Conservation (phyloP, 2,113 vertebrate genomes). For the Butorides virescens region DNA sequence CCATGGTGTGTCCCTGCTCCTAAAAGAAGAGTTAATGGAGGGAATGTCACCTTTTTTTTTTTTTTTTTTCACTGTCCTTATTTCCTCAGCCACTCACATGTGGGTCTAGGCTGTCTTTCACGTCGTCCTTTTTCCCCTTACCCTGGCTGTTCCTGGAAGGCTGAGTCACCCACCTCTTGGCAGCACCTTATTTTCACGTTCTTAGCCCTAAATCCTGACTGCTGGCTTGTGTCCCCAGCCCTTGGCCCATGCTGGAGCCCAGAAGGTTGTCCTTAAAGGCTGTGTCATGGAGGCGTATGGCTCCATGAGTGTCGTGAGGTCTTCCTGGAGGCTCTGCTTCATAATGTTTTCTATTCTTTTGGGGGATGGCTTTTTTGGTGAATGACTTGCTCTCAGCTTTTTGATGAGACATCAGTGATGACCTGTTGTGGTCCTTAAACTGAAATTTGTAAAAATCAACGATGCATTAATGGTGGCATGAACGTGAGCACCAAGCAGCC, state of each 20-base stretch:
- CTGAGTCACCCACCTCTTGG: background rate
- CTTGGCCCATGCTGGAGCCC: background rate
- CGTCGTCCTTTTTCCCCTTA: background rate
- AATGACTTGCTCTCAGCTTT: background rate
- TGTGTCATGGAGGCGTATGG: rapidly evolving
- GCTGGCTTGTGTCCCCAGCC: background rate
- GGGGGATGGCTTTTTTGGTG: background rate
- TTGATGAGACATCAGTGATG: background rate
- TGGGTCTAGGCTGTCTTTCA: background rate
- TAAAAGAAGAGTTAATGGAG: background rate
- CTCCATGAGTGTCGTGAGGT: rapidly evolving
- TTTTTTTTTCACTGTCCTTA: background rate
- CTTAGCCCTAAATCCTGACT: background rate
- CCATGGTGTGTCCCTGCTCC: background rate
- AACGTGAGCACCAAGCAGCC: background rate
- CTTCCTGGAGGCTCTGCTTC: background rate
- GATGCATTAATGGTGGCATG: background rate
- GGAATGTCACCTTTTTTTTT: background rate
- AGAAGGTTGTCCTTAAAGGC: background rate
- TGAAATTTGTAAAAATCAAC: background rate
- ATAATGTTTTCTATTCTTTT: background rate
- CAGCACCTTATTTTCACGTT: background rate
- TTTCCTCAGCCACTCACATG: background rate
- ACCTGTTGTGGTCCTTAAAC: background rate
- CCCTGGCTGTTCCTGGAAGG: background rate